Percentiles rank a stretch among this genome's conserved stretches.
phyloP scores from a whole-genome alignment of 2,888 invertebrate genomes.

The Rhagium mordax region DNA sequence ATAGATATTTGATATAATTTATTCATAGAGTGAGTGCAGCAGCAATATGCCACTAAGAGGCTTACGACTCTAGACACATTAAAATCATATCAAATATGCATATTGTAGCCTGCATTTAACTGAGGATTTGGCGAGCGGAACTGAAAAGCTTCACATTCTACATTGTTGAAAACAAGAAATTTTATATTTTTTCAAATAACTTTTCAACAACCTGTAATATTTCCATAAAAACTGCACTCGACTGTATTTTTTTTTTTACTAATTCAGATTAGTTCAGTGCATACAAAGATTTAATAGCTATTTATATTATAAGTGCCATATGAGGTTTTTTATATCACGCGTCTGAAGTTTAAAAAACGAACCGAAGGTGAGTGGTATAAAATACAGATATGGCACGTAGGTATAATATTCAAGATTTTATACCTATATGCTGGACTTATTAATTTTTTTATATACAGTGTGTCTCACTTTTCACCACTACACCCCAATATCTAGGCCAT shows the following conservation, averaged over 20 bases:
- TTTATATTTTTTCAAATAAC: conserved; percentile 22
- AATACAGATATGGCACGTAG: too few species aligned
- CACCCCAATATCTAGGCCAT: too few species aligned
- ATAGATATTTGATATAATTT: conserved; percentile 84
- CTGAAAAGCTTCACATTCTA: conserved; percentile 19
- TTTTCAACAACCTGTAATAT: background rate
- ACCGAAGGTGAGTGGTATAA: too few species aligned
- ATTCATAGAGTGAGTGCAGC: conserved; percentile 76
- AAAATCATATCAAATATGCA: conserved; percentile 72
- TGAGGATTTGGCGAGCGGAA: conserved; percentile 61
- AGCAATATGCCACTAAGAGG: conserved; percentile 70
- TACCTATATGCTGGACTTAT: too few species aligned
- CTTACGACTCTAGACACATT: conserved; percentile 71
- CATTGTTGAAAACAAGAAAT: conserved; percentile 17
- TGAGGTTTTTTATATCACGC: too few species aligned
- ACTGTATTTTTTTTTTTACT: background rate
- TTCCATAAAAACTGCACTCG: background rate
- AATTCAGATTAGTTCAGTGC: too few species aligned
- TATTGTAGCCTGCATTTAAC: conserved; percentile 67
- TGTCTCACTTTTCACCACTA: too few species aligned
- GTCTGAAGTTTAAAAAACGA: too few species aligned
- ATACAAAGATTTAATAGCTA: too few species aligned
- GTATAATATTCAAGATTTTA: too few species aligned
- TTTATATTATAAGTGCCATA: too few species aligned
- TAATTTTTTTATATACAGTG: too few species aligned